These are phyloP conservation scores for Sparus aurata DNA, from an alignment of 2,797 vertebrate genomes.

Conservation along the genomic window DNA sequence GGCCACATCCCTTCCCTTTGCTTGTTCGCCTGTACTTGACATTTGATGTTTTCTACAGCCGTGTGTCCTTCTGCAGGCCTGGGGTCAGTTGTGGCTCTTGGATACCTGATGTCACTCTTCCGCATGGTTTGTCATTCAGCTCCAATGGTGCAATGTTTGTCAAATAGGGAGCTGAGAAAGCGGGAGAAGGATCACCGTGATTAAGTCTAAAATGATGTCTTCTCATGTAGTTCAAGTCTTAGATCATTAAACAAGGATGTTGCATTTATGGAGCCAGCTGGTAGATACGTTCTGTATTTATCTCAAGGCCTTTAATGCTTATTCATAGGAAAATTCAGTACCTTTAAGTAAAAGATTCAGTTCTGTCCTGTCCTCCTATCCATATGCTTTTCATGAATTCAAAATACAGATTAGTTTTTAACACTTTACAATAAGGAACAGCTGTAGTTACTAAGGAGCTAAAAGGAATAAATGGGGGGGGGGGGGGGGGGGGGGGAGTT, in stretches of 20 bases:
- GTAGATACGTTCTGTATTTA: slow-evolving; percentile 8
- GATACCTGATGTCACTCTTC: slow-evolving; percentile 86
- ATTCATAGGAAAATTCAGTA: slow-evolving; percentile 13
- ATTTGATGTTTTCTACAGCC: slow-evolving; percentile 84
- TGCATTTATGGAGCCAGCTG: slow-evolving; percentile 14
- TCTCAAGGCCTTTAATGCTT: slow-evolving; percentile 8
- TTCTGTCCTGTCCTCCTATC: not conserved
- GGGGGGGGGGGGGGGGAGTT: no score
- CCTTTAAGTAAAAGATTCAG: not conserved
- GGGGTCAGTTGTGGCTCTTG: slow-evolving; percentile 80
- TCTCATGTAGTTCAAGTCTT: slow-evolving; percentile 14
- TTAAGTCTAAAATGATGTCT: slow-evolving; percentile 45
- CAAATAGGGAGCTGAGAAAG: slow-evolving; percentile 60
- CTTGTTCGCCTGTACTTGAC: slow-evolving; percentile 78
- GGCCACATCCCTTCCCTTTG: slow-evolving; percentile 72
- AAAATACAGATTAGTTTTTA: slow-evolving; percentile 18
- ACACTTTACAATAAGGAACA: no score
- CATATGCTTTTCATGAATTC: slow-evolving; percentile 17
- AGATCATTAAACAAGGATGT: not conserved
- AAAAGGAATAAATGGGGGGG: no score
- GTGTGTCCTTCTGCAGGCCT: slow-evolving; percentile 78
- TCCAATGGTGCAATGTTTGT: slow-evolving; percentile 76
- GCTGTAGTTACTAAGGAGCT: no score
- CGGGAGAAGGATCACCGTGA: slow-evolving; percentile 27
- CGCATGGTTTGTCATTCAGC: slow-evolving; percentile 78